phyloP scores from a whole-genome alignment of 1,140 invertebrate genomes.

The Hyles vespertilio region DNA sequence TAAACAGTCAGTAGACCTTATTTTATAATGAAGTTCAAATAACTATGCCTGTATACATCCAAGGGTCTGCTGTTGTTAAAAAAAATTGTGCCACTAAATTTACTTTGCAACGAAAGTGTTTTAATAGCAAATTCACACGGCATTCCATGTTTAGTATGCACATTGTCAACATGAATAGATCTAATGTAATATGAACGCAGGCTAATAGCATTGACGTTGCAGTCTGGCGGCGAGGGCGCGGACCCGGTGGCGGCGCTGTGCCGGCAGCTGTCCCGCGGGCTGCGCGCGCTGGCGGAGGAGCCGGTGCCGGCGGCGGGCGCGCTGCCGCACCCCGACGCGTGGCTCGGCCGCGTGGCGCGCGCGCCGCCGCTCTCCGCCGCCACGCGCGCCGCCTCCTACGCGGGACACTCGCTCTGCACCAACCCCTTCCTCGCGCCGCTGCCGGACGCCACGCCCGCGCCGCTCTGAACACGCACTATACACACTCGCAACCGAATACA shows the following conservation, averaged over 20 bases:
- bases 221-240: slow-evolving; percentile 10
- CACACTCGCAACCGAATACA: too few relatives aligned
- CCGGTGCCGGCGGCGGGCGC: slow-evolving; percentile 40
- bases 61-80: too few relatives aligned
- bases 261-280: slow-evolving; percentile 63
- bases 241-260: slow-evolving; percentile 68
- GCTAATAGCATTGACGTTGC: too few relatives aligned
- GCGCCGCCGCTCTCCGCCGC: slow-evolving; percentile 36
- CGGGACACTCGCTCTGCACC: slow-evolving; percentile 34
- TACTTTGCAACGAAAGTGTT: too few relatives aligned
- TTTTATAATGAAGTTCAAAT: too few relatives aligned
- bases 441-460: slow-evolving; percentile 20
- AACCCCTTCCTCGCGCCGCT: slow-evolving; percentile 53
- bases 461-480: background rate
- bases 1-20: too few relatives aligned
- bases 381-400: slow-evolving; percentile 36
- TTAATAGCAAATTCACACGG: too few relatives aligned
- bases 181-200: too few relatives aligned
- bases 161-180: too few relatives aligned
- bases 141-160: too few relatives aligned
- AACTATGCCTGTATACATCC: too few relatives aligned
- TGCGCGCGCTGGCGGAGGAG: slow-evolving; percentile 64
- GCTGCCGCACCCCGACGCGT: slow-evolving; percentile 85
- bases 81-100: too few relatives aligned
- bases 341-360: slow-evolving; percentile 83